Evolutionary conservation across 2,113 vertebrate genomes (phyloP), one percentile per base, ranked within the genome.

Genomic region (Paracanthobrama guichenoti): DNA sequence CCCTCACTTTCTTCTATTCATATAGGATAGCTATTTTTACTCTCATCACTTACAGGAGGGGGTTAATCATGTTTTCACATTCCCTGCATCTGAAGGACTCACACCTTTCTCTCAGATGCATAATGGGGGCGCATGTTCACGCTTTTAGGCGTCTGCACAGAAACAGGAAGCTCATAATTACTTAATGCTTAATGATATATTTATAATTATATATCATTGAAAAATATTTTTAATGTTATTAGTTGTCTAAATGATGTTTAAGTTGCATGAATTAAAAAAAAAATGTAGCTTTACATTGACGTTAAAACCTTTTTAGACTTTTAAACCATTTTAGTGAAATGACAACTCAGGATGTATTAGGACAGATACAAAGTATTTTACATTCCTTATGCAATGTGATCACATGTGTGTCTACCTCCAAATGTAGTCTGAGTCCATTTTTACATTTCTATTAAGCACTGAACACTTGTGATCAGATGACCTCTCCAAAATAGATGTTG

Each of bases 1-100:
- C 16, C 48, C 14, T 75, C 24, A 28, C 48, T 16, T 26, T 26
- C 14, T 4, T 75, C 73, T 75, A 50, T 75, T 75, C 73, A 75
- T 75, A 75, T 75, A 75, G 26, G 73, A 18, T 26, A 79, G 31
- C 22, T 60, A 79, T 44, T 79, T 79, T 79, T 79, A 79, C 76
- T 44, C 76, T 28, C 20, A 53, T 53, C 73, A 78, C 76, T 16
- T 18, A 78, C 75, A 78, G 53, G 53, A 59, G 22, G 8, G 42
- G 24, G 16, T 50, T 48, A 18, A 28, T 75, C 46, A 53, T 75
- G 73, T 53, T 75, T 75, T 75, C 24, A 13, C 73, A 50, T 75
- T 11, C 14, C 13, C 44, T 48, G 24, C 46, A 75, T 75, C 9
- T 75, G 26, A 75, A 53, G 28, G 14, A 75, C 14, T 75, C 46